phyloP scores from a whole-genome alignment of 2,888 invertebrate species.

The Dryocosmus kuriphilus region DNA sequence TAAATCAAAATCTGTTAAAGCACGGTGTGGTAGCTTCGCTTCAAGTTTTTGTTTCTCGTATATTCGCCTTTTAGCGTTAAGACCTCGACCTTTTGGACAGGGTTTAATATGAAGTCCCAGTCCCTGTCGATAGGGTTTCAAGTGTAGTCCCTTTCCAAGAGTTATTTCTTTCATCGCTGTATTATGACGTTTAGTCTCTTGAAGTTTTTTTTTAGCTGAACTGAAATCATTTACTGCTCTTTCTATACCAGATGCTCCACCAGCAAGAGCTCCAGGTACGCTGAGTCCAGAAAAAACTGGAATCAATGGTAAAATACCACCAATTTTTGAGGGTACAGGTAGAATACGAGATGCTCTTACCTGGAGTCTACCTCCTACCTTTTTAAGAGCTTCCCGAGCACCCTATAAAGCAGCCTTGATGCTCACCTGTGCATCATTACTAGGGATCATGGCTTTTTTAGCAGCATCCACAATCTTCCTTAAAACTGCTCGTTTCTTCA shows the following conservation, averaged over 20 bases:
- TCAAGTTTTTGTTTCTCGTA: slow-evolving; percentile 47
- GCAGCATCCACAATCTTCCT: slow-evolving; percentile 42
- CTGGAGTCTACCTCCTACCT: slow-evolving; percentile 47
- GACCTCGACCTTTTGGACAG: background rate
- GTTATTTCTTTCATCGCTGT: slow-evolving; percentile 72
- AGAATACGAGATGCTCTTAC: slow-evolving; percentile 48
- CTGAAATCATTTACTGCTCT: slow-evolving; percentile 48
- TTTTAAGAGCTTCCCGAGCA: slow-evolving; percentile 47
- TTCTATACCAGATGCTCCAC: slow-evolving; percentile 35
- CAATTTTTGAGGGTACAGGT: slow-evolving; percentile 37
- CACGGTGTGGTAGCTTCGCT: slow-evolving; percentile 56
- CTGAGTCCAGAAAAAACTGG: background rate
- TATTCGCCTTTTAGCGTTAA: slow-evolving; percentile 53
- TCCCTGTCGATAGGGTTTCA: slow-evolving; percentile 25
- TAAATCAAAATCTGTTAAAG: slow-evolving; percentile 58
- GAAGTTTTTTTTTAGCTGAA: slow-evolving; percentile 61
- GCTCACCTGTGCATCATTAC: background rate
- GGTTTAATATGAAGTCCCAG: slow-evolving; percentile 50
- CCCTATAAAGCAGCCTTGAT: slow-evolving; percentile 48
- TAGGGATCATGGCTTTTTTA: slow-evolving; percentile 3
- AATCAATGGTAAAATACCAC: slow-evolving; percentile 37
- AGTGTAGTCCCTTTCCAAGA: slow-evolving; percentile 59
- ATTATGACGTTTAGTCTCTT: slow-evolving; percentile 70
- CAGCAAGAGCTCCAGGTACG: slow-evolving; percentile 38
- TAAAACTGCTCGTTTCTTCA: background rate